Percentiles rank a stretch among this genome's conserved stretches.
Conservation (phyloP, 30 jellyfish, hydroid and myxozoan genomes). For the Aurelia coerulea region DNA sequence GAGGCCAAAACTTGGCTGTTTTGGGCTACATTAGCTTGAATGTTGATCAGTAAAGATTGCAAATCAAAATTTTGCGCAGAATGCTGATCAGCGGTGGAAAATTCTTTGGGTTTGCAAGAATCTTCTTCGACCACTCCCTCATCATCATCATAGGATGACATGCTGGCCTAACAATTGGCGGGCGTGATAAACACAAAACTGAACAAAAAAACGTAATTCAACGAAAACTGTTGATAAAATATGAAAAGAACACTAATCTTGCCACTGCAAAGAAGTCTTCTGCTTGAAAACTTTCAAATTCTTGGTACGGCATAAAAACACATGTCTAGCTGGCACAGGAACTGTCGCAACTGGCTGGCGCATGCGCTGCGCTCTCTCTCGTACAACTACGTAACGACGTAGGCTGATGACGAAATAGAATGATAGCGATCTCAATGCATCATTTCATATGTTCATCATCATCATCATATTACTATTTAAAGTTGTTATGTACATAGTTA, state of each 20-base stretch:
- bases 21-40: conserved; percentile 35
- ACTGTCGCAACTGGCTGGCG: conserved; percentile 55
- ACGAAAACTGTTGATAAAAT: not conserved
- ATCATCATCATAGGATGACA: conserved; percentile 22
- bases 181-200: not conserved
- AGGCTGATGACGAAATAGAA: conserved; percentile 58
- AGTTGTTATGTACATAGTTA: too few relatives aligned
- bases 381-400: conserved; percentile 54
- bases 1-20: conserved; percentile 39
- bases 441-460: too few relatives aligned
- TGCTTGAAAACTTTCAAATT: not conserved
- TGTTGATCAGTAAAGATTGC: conserved; percentile 24
- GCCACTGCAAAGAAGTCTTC: not conserved
- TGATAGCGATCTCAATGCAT: too few relatives aligned
- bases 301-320: not conserved
- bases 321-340: conserved; percentile 49
- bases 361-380: conserved; percentile 55
- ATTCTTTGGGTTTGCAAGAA: conserved; percentile 37
- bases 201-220: not conserved
- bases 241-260: not conserved
- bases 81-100: not conserved
- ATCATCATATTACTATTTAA: too few relatives aligned
- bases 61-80: conserved; percentile 21
- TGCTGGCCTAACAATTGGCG: conserved; percentile 6
- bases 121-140: conserved; percentile 25